A percentile compares a stretch with the other conserved stretches of the same genome.
These are phyloP conservation scores for Anorthoa munda DNA, from an alignment of 2,888 invertebrate genomes.

Conservation along the genomic window DNA sequence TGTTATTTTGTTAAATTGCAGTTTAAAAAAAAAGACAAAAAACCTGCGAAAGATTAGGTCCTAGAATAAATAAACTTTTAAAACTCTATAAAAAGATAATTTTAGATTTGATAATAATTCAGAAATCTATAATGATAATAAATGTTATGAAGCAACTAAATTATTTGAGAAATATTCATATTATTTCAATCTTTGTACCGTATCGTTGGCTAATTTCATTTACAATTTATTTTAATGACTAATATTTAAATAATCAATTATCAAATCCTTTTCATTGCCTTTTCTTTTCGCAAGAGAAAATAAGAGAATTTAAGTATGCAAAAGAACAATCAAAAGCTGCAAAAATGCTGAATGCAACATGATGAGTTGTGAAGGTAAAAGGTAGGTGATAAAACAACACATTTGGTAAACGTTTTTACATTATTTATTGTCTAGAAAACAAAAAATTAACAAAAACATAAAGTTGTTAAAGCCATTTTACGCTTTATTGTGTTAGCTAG, in stretches of 20 bases:
- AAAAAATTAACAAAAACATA: constrained; percentile 64
- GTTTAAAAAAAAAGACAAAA: no score
- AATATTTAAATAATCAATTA: constrained; percentile 31
- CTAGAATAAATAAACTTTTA: background rate
- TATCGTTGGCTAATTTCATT: constrained; percentile 10
- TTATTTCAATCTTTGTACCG: constrained; percentile 6
- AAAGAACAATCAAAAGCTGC: no score
- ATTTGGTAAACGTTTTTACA: constrained; percentile 61
- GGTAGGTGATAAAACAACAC: constrained; percentile 39
- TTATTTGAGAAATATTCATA: constrained; percentile 7
- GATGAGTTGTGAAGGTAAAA: background rate
- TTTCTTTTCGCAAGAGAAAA: background rate
- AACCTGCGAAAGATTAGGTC: no score
- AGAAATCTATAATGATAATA: background rate
- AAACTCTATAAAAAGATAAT: background rate
- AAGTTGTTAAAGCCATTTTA: constrained; percentile 68
- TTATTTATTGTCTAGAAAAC: constrained; percentile 69
- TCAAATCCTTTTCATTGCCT: background rate
- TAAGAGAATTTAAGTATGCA: background rate
- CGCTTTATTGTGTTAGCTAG: constrained; percentile 51
- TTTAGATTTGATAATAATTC: background rate
- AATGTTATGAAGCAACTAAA: background rate
- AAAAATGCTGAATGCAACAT: background rate
- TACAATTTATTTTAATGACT: constrained; percentile 28
- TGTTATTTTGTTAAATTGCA: no score